phyloP scores from a whole-genome alignment of 2,113 vertebrate species.

The Athene cunicularia region DNA sequence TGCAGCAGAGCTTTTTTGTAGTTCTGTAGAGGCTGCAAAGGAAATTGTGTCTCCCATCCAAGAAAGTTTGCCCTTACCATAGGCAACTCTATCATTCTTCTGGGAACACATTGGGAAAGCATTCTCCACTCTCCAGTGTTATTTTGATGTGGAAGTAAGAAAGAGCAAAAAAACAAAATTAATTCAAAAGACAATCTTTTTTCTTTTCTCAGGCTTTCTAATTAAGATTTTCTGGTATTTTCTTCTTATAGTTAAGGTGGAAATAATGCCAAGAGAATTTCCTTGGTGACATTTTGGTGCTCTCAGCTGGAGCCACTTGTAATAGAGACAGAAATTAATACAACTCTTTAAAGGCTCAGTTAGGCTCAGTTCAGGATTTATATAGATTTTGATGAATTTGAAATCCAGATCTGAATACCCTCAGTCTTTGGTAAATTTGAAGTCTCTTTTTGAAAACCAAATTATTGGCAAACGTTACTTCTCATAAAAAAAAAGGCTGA shows the following conservation, averaged over 20 bases:
- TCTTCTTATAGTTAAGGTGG: background rate
- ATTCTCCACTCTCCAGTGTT: background rate
- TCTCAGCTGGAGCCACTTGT: background rate
- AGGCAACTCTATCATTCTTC: conserved; percentile 13
- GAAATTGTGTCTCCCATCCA: conserved; percentile 47
- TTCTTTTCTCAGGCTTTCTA: background rate
- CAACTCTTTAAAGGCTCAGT: background rate
- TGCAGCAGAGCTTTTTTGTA: conserved; percentile 19
- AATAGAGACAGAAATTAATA: background rate
- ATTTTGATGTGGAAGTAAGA: background rate
- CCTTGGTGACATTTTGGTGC: background rate
- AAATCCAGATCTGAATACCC: background rate
- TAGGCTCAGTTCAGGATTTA: background rate
- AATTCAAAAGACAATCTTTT: background rate
- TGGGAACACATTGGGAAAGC: background rate
- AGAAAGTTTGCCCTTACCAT: conserved; percentile 4
- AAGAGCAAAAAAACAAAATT: background rate
- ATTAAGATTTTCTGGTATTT: background rate
- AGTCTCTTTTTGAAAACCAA: background rate
- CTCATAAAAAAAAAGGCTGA: background rate
- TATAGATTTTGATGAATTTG: background rate
- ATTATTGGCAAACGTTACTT: background rate
- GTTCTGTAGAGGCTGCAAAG: conserved; percentile 32
- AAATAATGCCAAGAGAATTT: background rate
- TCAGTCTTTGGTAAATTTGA: background rate